Conservation (phyloP, 1,140 invertebrate species). For the Anoplolepis gracilipes region DNA sequence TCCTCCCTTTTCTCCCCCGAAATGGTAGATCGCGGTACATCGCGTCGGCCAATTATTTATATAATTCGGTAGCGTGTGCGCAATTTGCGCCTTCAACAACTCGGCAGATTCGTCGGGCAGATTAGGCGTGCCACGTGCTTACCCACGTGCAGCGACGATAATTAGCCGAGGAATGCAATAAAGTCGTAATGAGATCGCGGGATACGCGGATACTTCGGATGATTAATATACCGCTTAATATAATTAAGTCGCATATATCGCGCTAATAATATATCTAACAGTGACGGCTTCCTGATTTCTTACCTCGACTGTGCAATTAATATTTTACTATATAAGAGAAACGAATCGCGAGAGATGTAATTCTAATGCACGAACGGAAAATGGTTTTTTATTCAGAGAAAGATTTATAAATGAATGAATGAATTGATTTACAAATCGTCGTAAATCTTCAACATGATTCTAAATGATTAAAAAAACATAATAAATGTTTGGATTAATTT, state of each 20-base stretch:
- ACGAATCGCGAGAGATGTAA: not conserved
- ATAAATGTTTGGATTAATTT: not conserved
- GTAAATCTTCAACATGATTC: not conserved
- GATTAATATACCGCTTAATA: constrained; percentile 51
- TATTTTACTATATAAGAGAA: not conserved
- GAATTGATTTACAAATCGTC: not conserved
- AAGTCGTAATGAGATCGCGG: constrained; percentile 30
- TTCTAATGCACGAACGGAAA: not conserved
- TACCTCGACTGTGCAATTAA: not conserved
- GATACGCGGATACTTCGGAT: constrained; percentile 22
- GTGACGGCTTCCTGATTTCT: constrained; percentile 15
- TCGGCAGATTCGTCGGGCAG: constrained; percentile 30
- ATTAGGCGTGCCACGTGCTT: constrained; percentile 47
- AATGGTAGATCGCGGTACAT: constrained; percentile 22
- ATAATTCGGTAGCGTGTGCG: constrained; percentile 41
- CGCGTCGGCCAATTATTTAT: constrained; percentile 9
- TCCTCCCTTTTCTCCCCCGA: not conserved
- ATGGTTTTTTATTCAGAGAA: not conserved
- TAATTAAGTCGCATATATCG: constrained; percentile 46
- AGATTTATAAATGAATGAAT: not conserved
- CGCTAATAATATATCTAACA: constrained; percentile 39
- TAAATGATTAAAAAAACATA: not conserved
- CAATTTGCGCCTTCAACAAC: constrained; percentile 37
- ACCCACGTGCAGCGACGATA: constrained; percentile 46
- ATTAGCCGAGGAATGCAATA: constrained; percentile 41